Conservation (phyloP, 2,888 invertebrate genomes). For the Thysanoteuthis rhombus region DNA sequence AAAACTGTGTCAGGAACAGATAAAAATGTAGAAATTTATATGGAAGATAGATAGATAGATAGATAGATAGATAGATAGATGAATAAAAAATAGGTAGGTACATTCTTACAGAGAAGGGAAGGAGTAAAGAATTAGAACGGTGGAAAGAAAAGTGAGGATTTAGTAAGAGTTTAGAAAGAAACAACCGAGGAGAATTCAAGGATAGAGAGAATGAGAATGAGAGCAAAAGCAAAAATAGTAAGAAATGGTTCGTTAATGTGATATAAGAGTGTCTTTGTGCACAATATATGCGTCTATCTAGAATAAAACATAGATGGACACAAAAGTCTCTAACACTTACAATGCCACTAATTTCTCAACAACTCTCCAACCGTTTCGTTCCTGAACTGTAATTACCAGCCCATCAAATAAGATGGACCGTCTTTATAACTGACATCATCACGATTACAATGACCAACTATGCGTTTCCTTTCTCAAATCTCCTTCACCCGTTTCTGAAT, state of each 20-base stretch:
- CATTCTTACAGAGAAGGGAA: too few species aligned
- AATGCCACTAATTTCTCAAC: not conserved
- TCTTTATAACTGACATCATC: not conserved
- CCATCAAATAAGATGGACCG: not conserved
- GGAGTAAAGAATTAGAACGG: too few species aligned
- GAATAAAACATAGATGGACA: not conserved
- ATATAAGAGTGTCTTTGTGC: too few species aligned
- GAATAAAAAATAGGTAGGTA: too few species aligned
- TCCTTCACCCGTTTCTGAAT: not conserved
- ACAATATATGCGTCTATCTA: not conserved
- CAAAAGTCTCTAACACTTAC: not conserved
- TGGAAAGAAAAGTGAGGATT: not conserved
- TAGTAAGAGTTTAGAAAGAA: not conserved
- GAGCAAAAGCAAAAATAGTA: not conserved
- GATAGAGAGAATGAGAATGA: too few species aligned
- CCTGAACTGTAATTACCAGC: not conserved
- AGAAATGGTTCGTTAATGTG: too few species aligned
- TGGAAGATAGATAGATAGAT: too few species aligned
- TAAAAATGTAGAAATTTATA: too few species aligned
- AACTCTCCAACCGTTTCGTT: not conserved
- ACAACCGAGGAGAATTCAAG: not conserved
- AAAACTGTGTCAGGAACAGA: too few species aligned
- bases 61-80: too few species aligned
- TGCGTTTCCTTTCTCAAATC: not conserved
- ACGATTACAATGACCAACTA: not conserved